Percentiles rank a stretch among this genome's conserved stretches.
Evolutionary conservation across 2,113 vertebrate species (phyloP).

Genomic region (Pomatorhinus ruficollis): DNA sequence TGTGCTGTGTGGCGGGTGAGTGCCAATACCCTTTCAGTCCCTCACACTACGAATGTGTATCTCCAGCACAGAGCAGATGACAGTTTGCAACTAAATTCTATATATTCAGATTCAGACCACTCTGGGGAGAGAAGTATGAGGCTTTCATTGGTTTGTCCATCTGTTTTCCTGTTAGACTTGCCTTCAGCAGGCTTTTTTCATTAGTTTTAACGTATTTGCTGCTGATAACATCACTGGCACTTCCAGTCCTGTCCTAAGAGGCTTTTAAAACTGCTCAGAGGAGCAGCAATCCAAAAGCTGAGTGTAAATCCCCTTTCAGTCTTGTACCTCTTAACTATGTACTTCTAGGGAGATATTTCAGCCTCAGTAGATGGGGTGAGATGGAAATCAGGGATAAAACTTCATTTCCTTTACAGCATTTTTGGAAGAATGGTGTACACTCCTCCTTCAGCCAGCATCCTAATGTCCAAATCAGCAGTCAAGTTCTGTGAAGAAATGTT

Average conservation of each 20-base stretch:
- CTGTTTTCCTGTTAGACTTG: not conserved
- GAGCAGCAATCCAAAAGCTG: not conserved
- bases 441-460: not conserved
- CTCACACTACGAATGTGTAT: fast-evolving
- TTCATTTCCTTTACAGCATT: not conserved
- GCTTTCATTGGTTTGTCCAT: not conserved
- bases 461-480: not conserved
- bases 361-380: not conserved
- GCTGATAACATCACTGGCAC: not conserved
- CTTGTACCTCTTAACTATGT: not conserved
- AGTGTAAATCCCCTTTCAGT: not conserved
- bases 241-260: not conserved
- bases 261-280: not conserved
- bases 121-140: not conserved
- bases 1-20: not conserved
- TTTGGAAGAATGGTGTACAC: not conserved
- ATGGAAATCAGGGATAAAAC: not conserved
- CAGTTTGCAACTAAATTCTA: not conserved
- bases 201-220: not conserved
- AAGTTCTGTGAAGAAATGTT: not conserved
- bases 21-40: not conserved
- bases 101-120: not conserved
- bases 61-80: not conserved
- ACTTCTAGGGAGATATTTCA: not conserved
- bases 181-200: not conserved